These are phyloP conservation scores for Paedocypris sp. DNA, from an alignment of 2,113 vertebrate species.

Conservation along the genomic window DNA sequence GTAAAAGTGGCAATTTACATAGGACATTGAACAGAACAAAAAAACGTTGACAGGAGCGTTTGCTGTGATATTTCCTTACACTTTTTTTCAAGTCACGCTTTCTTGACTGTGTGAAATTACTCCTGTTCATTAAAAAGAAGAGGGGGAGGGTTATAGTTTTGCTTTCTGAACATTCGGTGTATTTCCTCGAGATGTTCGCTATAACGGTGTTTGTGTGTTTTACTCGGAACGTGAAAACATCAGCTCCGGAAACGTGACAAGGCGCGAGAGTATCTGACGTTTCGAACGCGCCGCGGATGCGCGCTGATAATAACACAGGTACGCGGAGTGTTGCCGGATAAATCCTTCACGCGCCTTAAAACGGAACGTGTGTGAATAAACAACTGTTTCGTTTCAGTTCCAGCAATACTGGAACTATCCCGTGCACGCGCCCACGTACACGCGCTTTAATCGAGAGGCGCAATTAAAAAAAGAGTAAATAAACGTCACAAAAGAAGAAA, in stretches of 20 bases:
- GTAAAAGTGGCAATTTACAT: too few species aligned
- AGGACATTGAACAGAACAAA: background rate
- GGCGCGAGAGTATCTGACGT: slow-evolving; percentile 52
- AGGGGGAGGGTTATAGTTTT: background rate
- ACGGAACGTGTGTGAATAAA: slow-evolving; percentile 25
- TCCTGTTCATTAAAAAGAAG: slow-evolving; percentile 7
- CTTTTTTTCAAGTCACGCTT: background rate
- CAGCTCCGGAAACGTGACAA: slow-evolving; percentile 49
- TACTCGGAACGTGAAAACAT: slow-evolving; percentile 43
- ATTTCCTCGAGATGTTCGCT: background rate
- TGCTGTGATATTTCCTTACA: background rate
- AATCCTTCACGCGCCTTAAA: slow-evolving; percentile 17
- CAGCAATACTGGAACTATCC: background rate
- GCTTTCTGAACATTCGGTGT: background rate
- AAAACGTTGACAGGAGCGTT: background rate
- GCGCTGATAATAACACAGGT: slow-evolving; percentile 49
- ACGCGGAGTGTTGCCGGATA: slow-evolving; percentile 3
- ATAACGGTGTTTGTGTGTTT: slow-evolving; percentile 28
- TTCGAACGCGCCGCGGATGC: slow-evolving; percentile 46
- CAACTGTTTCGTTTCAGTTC: slow-evolving; percentile 23
- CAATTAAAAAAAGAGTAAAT: too few species aligned
- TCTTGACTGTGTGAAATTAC: slow-evolving; percentile 4
- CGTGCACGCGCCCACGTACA: too few species aligned
- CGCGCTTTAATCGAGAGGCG: too few species aligned
- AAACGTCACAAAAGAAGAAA: too few species aligned